Evolutionary conservation across 2,888 invertebrate species (phyloP), one percentile per base, ranked within the genome.

Genomic region (Gerris lacustris): DNA sequence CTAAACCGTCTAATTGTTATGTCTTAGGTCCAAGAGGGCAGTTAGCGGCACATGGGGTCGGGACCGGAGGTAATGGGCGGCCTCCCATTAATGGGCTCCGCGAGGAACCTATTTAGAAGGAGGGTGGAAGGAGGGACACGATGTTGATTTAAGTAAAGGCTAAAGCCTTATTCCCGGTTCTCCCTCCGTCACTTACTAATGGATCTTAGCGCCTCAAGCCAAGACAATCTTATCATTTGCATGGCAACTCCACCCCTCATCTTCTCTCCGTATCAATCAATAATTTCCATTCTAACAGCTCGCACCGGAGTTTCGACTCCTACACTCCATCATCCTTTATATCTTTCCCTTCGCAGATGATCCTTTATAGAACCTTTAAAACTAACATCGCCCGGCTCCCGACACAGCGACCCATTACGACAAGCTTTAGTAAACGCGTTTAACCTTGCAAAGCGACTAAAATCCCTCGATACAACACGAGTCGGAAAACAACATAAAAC

Each of bases 111-210:
- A 31, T 31, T 31, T 31, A 31, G 31, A 31, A 31, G 31, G 31
- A 31, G 31, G 31, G 55, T 11, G 55, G 55, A 15, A 15, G 55
- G 9, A 55, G 55, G 15, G 55, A 9, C 55, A 15, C 55, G 55
- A 55, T 55, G 55, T 55, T 55, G 55, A 55, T 55, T 55, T 55
- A 55, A 55, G 55, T 55, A 55, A 55, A 55, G 55, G 55, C 55
- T 55, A 55, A 55, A 55, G 15, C 55, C 9, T 9, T 55, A 11
- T 55, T 55, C 55, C 55, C 31, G 31, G 31, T 31, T 31, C 31
- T 31, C 31, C 31, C 31, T 31, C 31, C 31, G 31, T 31, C 31
- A 31, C 31, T 55, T 55, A 11, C 55, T 55, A 55, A 55, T 55
- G 55, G 55, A 55, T 55, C 11, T 55, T 55, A 55, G 55, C 55